Evolutionary conservation across 2,888 invertebrate genomes (phyloP), one percentile per base, ranked within the genome.

Genomic region (Archips xylosteana): DNA sequence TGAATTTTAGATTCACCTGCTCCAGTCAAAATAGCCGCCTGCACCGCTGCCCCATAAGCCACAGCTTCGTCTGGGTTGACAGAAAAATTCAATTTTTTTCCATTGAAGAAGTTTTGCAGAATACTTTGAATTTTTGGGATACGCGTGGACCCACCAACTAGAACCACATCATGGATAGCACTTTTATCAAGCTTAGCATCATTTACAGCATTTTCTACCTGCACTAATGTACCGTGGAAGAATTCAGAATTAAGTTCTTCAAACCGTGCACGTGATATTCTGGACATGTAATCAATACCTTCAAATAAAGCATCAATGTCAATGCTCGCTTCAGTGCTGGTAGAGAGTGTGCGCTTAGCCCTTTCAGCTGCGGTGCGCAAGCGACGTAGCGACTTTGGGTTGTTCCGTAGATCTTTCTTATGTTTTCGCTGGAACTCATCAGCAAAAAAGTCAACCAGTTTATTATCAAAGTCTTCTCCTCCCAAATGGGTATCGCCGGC

Each of bases 401-500:
- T 97, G 1, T 88, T 87, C 39, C 89, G 90, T 15, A 97, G 79
- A 83, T 97, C 96, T 85, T 96, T 97, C 79, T 95, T 95, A 87
- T 95, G 95, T 82, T 97, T 97, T 10, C 96, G 89, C 85, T 96
- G 96, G 86, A 97, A 97, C 85, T 97, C 97, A 49, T 96, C 95
- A 49, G 95, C 94, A 59, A 96, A 94, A 81, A 96, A 96, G 75
- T 92, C 95, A 0, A 97, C 96, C 77, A 97, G 88, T 73, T 96
- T 90, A 78, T 95, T 96, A 79, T 96, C 85, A 77, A 95, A 95
- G 86, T 97, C 96, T 89, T 97, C 97, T 15, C 97, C 97, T n/a
- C 97, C 97, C 69, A 97, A 94, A 87, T 97, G 98, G 1, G 98
- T 98, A 82, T 98, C 98, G 12, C 97, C 97, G 54, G 97, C 97